phyloP scores from a whole-genome alignment of 1,140 invertebrate species.

The Drosophila equinoxialis region DNA sequence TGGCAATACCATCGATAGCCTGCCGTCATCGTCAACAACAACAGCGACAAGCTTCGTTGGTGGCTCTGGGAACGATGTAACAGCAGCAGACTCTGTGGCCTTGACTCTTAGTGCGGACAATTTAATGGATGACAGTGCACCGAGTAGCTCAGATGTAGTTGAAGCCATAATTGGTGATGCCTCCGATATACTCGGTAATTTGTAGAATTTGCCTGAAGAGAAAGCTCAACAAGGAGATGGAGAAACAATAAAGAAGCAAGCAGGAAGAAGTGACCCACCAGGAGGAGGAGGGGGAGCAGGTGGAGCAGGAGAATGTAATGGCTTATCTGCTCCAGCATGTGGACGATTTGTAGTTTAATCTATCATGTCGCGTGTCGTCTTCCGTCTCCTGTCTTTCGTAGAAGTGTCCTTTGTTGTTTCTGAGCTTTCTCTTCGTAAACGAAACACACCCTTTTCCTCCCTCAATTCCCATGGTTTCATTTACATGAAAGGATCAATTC shows the following conservation, averaged over 20 bases:
- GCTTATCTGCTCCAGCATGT: constrained; percentile 64
- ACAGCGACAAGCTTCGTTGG: constrained; percentile 36
- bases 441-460: constrained; percentile 35
- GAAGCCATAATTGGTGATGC: constrained; percentile 70
- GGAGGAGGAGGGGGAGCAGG: constrained; percentile 2
- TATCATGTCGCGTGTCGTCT: background rate
- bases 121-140: constrained; percentile 62
- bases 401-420: background rate
- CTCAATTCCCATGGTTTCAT: constrained; percentile 64
- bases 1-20: constrained; percentile 84
- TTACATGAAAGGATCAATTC: background rate
- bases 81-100: background rate
- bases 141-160: constrained; percentile 62
- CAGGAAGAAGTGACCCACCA: background rate
- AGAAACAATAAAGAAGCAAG: constrained; percentile 20
- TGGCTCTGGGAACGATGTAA: background rate
- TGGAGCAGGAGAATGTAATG: constrained; percentile 44
- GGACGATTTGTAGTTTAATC: constrained; percentile 51
- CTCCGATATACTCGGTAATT: constrained; percentile 66
- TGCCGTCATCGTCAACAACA: constrained; percentile 48
- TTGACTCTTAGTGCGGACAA: constrained; percentile 50
- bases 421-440: constrained; percentile 68
- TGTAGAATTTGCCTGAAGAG: constrained; percentile 82
- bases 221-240: constrained; percentile 50
- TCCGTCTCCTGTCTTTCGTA: background rate